Evolutionary conservation across 2,888 invertebrate genomes (phyloP).

Genomic region (Drosophila bunnanda): DNA sequence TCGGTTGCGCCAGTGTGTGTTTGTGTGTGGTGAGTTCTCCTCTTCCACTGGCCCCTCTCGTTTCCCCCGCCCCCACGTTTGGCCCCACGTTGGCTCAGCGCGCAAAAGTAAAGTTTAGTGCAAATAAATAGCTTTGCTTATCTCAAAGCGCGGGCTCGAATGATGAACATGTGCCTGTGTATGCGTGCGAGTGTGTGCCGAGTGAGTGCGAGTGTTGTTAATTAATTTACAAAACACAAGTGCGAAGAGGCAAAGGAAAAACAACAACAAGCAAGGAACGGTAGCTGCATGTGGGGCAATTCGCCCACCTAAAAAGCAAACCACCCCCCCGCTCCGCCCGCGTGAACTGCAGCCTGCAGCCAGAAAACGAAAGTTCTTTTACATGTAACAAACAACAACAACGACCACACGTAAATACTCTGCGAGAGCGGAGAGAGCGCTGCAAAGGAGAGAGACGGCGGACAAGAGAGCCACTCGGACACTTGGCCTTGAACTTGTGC

Average conservation of each 20-base stretch:
- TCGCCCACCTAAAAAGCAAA: conserved; percentile 16
- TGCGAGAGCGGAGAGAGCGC: conserved; percentile 11
- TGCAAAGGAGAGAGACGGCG: conserved; percentile 18
- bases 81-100: conserved; percentile 48
- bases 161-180: conserved; percentile 54
- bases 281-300: conserved; percentile 31
- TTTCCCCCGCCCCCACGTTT: conserved; percentile 13
- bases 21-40: conserved; percentile 74
- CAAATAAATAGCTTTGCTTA: conserved; percentile 81
- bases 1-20: conserved; percentile 45
- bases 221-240: conserved; percentile 61
- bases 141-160: conserved; percentile 66
- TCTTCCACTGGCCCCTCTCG: conserved; percentile 30
- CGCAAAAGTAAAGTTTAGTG: conserved; percentile 79
- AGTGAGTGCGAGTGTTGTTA: conserved; percentile 68
- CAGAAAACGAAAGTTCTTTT: conserved; percentile 78
- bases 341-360: conserved; percentile 19
- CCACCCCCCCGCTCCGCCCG: neutral
- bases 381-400: conserved; percentile 45
- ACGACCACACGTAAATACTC: conserved; percentile 1
- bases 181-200: conserved; percentile 30
- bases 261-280: conserved; percentile 20
- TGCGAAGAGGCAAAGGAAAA: conserved; percentile 25
- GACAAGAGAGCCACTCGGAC: conserved; percentile 53
- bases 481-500: conserved; percentile 79